These are phyloP conservation scores for Prionailurus viverrinus DNA, from an alignment of 2,113 vertebrate species.

Conservation along the genomic window DNA sequence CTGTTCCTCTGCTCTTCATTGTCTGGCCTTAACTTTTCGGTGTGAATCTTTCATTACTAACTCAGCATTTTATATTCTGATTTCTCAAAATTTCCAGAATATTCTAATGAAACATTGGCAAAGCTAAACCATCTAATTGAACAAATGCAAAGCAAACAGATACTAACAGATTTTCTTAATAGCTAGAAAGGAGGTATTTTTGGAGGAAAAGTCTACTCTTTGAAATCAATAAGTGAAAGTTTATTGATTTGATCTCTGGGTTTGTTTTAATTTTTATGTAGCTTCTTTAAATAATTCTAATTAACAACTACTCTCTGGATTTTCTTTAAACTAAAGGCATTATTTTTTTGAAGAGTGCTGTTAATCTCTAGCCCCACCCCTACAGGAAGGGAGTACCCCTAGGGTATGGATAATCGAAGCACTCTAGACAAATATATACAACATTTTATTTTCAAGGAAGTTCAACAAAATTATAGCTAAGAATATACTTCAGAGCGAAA, in stretches of 20 bases:
- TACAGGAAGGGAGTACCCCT: background rate
- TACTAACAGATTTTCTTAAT: background rate
- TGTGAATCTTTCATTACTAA: background rate
- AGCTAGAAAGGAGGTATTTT: background rate
- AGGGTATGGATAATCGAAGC: background rate
- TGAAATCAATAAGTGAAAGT: constrained; percentile 8
- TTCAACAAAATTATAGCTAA: constrained; percentile 50
- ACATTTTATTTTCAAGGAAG: constrained; percentile 54
- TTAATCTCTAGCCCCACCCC: background rate
- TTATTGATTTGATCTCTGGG: constrained; percentile 39
- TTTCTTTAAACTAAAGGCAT: constrained; percentile 46
- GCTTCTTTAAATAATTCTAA: constrained; percentile 54
- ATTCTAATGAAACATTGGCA: constrained; percentile 36
- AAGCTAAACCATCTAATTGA: constrained; percentile 18
- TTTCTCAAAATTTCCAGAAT: constrained; percentile 45
- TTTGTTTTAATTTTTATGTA: constrained; percentile 7
- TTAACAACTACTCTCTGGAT: background rate
- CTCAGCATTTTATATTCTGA: constrained; percentile 11
- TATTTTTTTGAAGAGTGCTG: background rate
- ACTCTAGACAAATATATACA: constrained; percentile 18
- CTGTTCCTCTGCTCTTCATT: background rate
- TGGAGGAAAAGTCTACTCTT: background rate
- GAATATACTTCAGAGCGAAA: background rate
- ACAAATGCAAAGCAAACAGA: constrained; percentile 35
- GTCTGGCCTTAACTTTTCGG: background rate